Evolutionary conservation across 2,888 invertebrate species (phyloP).

Genomic region (Ophraella communa): DNA sequence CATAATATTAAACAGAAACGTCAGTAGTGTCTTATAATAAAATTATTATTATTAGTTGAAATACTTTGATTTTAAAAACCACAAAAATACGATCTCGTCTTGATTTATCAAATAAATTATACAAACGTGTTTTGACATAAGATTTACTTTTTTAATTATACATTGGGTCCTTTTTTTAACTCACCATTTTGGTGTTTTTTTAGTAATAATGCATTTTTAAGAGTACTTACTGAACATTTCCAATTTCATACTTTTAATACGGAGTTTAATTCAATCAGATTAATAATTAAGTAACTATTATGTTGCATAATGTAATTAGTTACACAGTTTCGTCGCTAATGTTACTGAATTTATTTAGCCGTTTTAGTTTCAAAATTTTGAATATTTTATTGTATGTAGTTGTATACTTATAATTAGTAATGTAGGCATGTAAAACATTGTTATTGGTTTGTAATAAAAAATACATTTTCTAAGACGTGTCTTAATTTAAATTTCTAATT

Average conservation of each 20-base stretch:
- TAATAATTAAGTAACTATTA: background rate
- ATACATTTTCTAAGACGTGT: background rate
- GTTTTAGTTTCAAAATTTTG: background rate
- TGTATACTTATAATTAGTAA: background rate
- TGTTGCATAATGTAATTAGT: background rate
- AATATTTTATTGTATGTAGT: background rate
- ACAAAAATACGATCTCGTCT: too few species aligned
- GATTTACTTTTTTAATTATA: background rate
- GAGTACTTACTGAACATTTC: background rate
- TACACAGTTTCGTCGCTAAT: background rate
- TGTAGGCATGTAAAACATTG: background rate
- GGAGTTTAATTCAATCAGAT: background rate
- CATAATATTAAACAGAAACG: too few species aligned
- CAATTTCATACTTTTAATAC: background rate
- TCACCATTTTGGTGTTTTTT: too few species aligned
- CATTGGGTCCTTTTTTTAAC: background rate
- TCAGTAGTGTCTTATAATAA: too few species aligned
- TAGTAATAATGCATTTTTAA: background rate
- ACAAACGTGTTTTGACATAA: too few species aligned
- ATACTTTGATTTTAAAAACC: too few species aligned
- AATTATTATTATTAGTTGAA: too few species aligned
- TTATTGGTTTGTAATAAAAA: slow-evolving; percentile 2
- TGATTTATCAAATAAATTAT: too few species aligned
- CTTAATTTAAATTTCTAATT: background rate
- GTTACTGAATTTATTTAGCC: background rate